Evolutionary conservation across 2,888 invertebrate genomes (phyloP).

Genomic region (Cryptocephalus primarius): DNA sequence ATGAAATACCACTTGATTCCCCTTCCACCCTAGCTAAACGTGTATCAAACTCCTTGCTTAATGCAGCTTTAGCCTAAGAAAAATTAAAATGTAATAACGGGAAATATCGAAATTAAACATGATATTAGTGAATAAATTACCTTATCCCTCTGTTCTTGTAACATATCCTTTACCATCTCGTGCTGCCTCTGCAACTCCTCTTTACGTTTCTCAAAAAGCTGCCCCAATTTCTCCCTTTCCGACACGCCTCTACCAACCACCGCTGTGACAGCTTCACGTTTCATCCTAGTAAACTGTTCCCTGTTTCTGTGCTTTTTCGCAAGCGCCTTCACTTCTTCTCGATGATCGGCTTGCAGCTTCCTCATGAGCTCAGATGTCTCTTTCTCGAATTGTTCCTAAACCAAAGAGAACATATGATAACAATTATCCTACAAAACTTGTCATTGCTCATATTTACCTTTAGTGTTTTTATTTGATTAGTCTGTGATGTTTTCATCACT

Average conservation of each 20-base stretch:
- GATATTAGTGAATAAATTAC: conserved; percentile 29
- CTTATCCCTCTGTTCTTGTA: conserved; percentile 56
- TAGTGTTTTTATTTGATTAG: conserved; percentile 69
- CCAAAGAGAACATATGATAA: not conserved
- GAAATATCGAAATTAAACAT: not conserved
- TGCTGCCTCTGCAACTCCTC: conserved; percentile 69
- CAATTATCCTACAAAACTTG: too few relatives aligned
- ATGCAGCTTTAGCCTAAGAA: conserved; percentile 31
- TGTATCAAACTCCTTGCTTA: conserved; percentile 35
- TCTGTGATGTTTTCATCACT: conserved; percentile 65
- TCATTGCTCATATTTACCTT: conserved; percentile 33
- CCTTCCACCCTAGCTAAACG: conserved; percentile 32
- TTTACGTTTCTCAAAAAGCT: conserved; percentile 63
- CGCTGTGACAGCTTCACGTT: conserved; percentile 69
- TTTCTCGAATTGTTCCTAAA: conserved; percentile 50
- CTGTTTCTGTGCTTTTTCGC: conserved; percentile 83
- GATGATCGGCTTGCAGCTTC: conserved; percentile 68
- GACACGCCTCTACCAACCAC: conserved; percentile 84
- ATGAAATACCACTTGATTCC: conserved; percentile 24
- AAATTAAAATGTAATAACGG: conserved; percentile 2
- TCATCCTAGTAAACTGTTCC: conserved; percentile 78
- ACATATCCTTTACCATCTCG: conserved; percentile 58
- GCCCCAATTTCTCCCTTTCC: conserved; percentile 71
- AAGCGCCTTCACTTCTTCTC: conserved; percentile 79
- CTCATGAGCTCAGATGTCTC: conserved; percentile 68